Base-by-base conservation (phyloP, 2,797 vertebrate species). In the Rachycentron canadum region DNA sequence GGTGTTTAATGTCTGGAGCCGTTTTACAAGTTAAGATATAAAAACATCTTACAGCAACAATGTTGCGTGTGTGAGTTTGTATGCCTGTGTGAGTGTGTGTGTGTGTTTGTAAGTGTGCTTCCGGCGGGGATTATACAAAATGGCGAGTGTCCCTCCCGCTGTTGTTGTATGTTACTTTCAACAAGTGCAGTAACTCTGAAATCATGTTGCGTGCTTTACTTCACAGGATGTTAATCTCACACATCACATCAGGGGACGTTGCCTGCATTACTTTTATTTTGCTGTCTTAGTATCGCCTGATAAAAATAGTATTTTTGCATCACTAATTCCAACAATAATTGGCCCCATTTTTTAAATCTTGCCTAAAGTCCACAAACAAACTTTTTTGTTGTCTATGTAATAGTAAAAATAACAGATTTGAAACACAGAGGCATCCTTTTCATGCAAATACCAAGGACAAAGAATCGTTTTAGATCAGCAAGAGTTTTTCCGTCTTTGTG, bases 1-100 rank as follows among this genome's bases (percentile, higher is more conserved):
- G 62, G 68, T 84, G 69, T 88, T 90, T 84, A 79, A 84, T 73
- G 65, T 84, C 65, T 80, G 60, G 62, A 79, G 62, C 59, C 50
- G 78, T 78, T 78, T 85, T 45, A 69, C 49, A 52, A 83, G 62
- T 71, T 76, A 21, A 61, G 21, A 60, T 57, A 62, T 60, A 65
- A 69, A 84, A 81, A 79, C 82, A 78, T 25, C 60, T 76, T 41
- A 30, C 32, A 75, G 56, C 60, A 50, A 63, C 21, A 34, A 4
- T 69, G 65, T 68, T 72, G 36, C 49, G 8, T 62, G 11, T 71
- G 49, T 67, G 2, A 19, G 13, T 76, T 65, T 72, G 9, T 62
- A 58, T 53, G 34, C 74, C 25, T 71, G 43, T 49, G 43, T 69
- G 30, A 62, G 41, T 71, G 57, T 3, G n/a, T n/a, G n/a, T n/a